Evolutionary conservation across 2,888 invertebrate genomes (phyloP).

Genomic region (Rhyacophila evoluta): DNA sequence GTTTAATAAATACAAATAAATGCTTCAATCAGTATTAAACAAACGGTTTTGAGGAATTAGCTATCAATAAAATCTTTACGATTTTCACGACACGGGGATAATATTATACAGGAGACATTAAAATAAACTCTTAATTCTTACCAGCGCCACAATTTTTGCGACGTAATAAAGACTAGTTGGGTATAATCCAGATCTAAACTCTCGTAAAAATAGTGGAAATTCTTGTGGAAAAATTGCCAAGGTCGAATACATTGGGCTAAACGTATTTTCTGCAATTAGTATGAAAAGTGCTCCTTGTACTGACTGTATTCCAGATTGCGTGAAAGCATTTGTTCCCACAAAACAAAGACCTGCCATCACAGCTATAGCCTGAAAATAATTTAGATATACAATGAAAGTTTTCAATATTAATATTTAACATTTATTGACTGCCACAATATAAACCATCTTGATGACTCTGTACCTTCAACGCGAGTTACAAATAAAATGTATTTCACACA

Average conservation of each 20-base stretch:
- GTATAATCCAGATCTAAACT: constrained; percentile 86
- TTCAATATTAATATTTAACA: too few relatives aligned
- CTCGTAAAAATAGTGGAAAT: constrained; percentile 84
- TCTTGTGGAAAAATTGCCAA: constrained; percentile 85
- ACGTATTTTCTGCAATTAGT: constrained; percentile 90
- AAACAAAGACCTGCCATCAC: constrained; percentile 88
- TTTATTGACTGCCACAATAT: too few relatives aligned
- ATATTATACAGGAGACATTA: too few relatives aligned
- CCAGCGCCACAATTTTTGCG: constrained; percentile 84
- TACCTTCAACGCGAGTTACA: too few relatives aligned
- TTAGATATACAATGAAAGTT: too few relatives aligned
- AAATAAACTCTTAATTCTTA: constrained; percentile 66
- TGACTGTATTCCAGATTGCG: constrained; percentile 87
- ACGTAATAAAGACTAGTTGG: constrained; percentile 83
- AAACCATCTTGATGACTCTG: too few relatives aligned
- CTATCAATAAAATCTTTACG: too few relatives aligned
- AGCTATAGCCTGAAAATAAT: constrained; percentile 72
- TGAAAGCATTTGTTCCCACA: constrained; percentile 77
- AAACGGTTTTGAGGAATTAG: too few relatives aligned
- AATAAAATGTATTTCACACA: too few relatives aligned
- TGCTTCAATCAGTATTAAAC: too few relatives aligned
- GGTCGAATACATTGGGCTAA: constrained; percentile 91
- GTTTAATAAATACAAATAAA: too few relatives aligned
- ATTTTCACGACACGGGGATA: too few relatives aligned
- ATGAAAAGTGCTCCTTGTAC: constrained; percentile 90